Conservation (phyloP, 2,888 invertebrate genomes). For the Pilophorus perplexus region DNA sequence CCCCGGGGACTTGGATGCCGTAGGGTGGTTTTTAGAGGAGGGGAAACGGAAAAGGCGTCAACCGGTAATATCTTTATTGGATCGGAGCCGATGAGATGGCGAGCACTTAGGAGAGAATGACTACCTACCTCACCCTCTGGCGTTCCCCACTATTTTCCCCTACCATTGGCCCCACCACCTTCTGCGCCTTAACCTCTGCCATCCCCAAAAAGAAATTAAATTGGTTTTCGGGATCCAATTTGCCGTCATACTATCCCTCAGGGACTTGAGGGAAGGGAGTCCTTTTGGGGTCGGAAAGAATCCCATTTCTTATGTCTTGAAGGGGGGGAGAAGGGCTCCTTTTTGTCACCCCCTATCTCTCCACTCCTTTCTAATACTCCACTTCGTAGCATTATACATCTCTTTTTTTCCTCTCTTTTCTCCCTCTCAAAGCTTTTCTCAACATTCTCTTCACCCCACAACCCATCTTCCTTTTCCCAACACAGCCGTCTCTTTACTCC, state of each 20-base stretch:
- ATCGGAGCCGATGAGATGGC: constrained; percentile 33
- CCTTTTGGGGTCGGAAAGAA: background rate
- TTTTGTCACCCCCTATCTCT: constrained; percentile 2
- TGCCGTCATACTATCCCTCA: constrained; percentile 20
- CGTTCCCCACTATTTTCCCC: background rate
- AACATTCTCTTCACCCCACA: constrained; percentile 1
- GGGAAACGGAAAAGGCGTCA: constrained; percentile 18
- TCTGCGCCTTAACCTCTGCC: background rate
- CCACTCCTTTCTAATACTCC: constrained; percentile 6
- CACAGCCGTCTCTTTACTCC: background rate
- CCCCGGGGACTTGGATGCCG: constrained; percentile 14
- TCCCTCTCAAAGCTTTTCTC: constrained; percentile 9
- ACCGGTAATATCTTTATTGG: constrained; percentile 39
- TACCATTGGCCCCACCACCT: constrained; percentile 1
- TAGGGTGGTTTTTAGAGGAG: background rate
- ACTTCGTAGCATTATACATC: constrained; percentile 19
- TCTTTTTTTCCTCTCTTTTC: constrained; percentile 2
- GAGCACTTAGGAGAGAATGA: constrained; percentile 31
- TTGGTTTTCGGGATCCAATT: constrained; percentile 44
- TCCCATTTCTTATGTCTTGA: constrained; percentile 30
- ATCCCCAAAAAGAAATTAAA: constrained; percentile 42
- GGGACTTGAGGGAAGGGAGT: background rate
- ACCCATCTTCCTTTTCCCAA: background rate
- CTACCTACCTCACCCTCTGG: background rate
- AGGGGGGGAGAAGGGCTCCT: background rate